Percentiles rank a stretch among this genome's conserved stretches.
These are phyloP conservation scores for Siniperca knerii DNA, from an alignment of 2,113 vertebrate genomes.

Conservation along the genomic window DNA sequence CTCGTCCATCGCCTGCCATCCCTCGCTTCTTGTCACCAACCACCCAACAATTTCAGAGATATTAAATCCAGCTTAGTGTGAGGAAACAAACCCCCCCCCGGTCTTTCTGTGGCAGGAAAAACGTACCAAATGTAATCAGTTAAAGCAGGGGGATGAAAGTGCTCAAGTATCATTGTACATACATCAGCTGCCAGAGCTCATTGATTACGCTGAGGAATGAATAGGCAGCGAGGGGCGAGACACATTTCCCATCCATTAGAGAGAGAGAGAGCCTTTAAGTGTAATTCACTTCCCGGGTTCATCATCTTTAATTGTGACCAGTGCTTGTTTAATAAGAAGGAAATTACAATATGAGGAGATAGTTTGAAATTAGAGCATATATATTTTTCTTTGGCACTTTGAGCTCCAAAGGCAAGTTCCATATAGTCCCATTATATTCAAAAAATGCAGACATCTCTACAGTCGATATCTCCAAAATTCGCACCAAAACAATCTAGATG, in stretches of 20 bases:
- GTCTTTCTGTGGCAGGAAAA: background rate
- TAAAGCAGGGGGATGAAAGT: conserved; percentile 39
- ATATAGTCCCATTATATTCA: too few relatives aligned
- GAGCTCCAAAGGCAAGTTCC: too few relatives aligned
- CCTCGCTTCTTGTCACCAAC: background rate
- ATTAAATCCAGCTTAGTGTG: background rate
- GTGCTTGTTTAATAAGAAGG: background rate
- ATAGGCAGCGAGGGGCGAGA: conserved; percentile 20
- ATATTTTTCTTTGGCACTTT: too few relatives aligned
- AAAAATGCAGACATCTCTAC: too few relatives aligned
- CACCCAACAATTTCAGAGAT: background rate
- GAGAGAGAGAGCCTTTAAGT: conserved; percentile 9
- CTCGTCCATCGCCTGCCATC: background rate
- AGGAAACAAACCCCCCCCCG: background rate
- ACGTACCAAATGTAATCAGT: conserved; percentile 46
- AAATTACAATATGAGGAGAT: conserved; percentile 14
- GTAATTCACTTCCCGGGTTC: conserved; percentile 11
- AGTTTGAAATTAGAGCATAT: background rate
- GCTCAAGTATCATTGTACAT: conserved; percentile 49
- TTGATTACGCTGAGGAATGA: conserved; percentile 29
- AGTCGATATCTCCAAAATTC: too few relatives aligned
- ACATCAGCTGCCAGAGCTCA: conserved; percentile 50
- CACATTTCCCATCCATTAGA: conserved; percentile 25
- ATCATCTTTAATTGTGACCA: conserved; percentile 16
- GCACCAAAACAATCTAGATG: too few relatives aligned